These are phyloP conservation scores for Romanogobio albipinnatus DNA, from an alignment of 2,113 vertebrate species.

Conservation along the genomic window DNA sequence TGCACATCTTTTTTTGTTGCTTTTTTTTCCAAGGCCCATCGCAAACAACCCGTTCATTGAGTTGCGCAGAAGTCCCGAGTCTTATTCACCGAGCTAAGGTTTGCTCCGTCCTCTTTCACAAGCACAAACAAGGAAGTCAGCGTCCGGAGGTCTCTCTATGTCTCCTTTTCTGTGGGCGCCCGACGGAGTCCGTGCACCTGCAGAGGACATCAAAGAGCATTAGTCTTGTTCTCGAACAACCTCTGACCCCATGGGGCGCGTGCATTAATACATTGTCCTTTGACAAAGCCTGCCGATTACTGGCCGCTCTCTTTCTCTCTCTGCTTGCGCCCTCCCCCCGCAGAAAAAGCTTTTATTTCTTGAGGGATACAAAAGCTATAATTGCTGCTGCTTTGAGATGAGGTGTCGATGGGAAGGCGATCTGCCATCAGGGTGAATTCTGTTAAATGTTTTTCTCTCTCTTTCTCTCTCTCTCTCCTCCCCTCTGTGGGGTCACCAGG, in stretches of 20 bases:
- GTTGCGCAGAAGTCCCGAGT: constrained; percentile 17
- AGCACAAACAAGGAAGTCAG: constrained; percentile 54
- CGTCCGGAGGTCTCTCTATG: constrained; percentile 48
- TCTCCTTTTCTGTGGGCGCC: constrained; percentile 40
- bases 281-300: constrained; percentile 88
- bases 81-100: constrained; percentile 22
- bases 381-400: constrained; percentile 98
- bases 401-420: constrained; percentile 97
- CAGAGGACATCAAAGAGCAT: constrained; percentile 73
- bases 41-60: background rate
- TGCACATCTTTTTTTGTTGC: background rate
- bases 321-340: constrained; percentile 62
- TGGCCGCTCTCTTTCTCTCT: constrained; percentile 58
- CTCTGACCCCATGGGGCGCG: constrained; percentile 76
- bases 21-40: constrained; percentile 8
- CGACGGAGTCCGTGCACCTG: constrained; percentile 66
- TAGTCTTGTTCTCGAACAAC: constrained; percentile 72
- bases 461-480: constrained; percentile 79
- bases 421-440: constrained; percentile 96
- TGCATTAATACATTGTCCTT: constrained; percentile 83
- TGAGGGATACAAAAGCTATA: constrained; percentile 99
- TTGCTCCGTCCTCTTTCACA: constrained; percentile 30
- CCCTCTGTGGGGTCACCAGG: constrained; percentile 97
- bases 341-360: constrained; percentile 97
- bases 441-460: constrained; percentile 93